These are phyloP conservation scores for Serranus cabrilla DNA, from an alignment of 2,797 vertebrate species.

Conservation along the genomic window DNA sequence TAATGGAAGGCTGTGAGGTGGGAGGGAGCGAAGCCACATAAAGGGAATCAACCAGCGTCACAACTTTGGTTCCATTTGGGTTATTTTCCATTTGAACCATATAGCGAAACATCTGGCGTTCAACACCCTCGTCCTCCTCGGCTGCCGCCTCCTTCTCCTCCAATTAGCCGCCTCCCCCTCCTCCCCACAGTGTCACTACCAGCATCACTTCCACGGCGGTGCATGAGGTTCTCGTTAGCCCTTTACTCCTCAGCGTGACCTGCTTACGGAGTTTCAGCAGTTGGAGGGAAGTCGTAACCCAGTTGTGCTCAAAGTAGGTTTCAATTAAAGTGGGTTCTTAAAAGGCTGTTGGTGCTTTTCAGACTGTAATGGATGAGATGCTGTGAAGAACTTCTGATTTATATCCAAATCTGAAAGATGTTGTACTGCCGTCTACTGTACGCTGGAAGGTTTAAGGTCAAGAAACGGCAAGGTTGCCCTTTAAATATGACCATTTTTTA, in stretches of 20 bases:
- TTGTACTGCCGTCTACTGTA: neutral
- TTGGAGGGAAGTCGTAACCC: constrained; percentile 27
- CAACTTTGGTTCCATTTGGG: constrained; percentile 67
- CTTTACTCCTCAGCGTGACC: constrained; percentile 36
- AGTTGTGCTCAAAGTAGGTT: constrained; percentile 22
- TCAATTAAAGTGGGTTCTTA: constrained; percentile 11
- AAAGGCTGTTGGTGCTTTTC: neutral
- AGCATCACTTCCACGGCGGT: constrained; percentile 30
- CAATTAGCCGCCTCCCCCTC: constrained; percentile 50
- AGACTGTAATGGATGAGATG: neutral
- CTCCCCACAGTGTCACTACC: constrained; percentile 9
- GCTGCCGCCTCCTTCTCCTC: constrained; percentile 46
- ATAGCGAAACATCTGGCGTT: constrained; percentile 76
- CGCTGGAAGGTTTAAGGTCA: neutral
- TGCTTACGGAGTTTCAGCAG: constrained; percentile 27
- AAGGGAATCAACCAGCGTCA: constrained; percentile 76
- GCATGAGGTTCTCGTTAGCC: constrained; percentile 19
- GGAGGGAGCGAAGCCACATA: constrained; percentile 73
- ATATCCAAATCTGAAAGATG: no score
- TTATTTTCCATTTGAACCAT: constrained; percentile 72
- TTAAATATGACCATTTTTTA: no score
- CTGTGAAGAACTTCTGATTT: neutral
- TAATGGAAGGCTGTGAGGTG: constrained; percentile 68
- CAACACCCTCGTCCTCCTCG: constrained; percentile 65
- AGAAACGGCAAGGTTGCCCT: neutral